Evolutionary conservation across 2,888 invertebrate species (phyloP), one percentile per base, ranked within the genome.

Genomic region (Acleris holmiana): DNA sequence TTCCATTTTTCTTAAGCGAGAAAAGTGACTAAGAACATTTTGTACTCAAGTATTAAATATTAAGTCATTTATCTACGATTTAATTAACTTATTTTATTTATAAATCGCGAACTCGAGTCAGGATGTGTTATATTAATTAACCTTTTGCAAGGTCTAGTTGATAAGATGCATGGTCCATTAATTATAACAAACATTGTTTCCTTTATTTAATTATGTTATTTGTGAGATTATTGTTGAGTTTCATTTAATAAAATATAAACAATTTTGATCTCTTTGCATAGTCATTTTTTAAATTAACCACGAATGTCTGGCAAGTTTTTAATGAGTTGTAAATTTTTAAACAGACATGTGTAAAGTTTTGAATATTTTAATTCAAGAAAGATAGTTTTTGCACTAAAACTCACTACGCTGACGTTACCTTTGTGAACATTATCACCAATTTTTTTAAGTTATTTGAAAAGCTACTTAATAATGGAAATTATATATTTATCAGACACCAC

Each of bases 191-290:
- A 74, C 73, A 72, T 78, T 82, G 76, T 82, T 79, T 77, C 71
- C 68, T 72, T 68, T 68, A 65, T 69, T 67, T 49, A 79, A 82
- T 74, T 80, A 84, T 83, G 79, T 86, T 84, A 83, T 77, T 86
- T 84, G 85, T 89, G 87, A 80, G 80, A 80, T 84, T 80, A 85
- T 88, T 91, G 91, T 91, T 91, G 91, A 91, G 85, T 91, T 91
- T 91, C 87, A 84, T 84, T 83, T 85, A 89, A 88, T 89, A 88
- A 91, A 89, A 84, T 76, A 73, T 71, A 78, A 76, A 82, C 79
- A 78, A 71, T 74, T 75, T 71, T 73, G 61, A 67, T 66, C 48
- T 72, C 53, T 66, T 76, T 73, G 63, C 50, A 72, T 74, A 55
- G 23, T 55, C 35, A 40, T 53, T 53, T 35, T 35, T 35, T 10